Percentiles rank a stretch among this genome's conserved stretches.
Conservation (phyloP, 1,140 invertebrate species). For the Sitophilus oryzae region DNA sequence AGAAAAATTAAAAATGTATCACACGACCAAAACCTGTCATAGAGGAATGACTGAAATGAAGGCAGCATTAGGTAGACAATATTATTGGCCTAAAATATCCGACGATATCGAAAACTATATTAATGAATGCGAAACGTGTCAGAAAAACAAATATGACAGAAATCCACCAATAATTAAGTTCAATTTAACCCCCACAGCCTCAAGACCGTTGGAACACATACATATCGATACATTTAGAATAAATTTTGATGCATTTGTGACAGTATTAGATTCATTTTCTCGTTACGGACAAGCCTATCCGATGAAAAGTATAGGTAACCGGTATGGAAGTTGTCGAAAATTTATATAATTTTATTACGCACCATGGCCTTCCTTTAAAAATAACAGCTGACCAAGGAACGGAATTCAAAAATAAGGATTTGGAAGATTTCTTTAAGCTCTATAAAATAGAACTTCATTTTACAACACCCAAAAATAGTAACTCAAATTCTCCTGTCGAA, state of each 20-base stretch:
- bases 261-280: not conserved
- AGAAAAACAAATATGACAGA: too few species aligned
- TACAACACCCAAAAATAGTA: too few species aligned
- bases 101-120: conserved; percentile 6
- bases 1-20: too few species aligned
- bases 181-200: not conserved
- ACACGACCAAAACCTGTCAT: too few species aligned
- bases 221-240: too few species aligned
- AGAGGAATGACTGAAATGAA: conserved; percentile 28
- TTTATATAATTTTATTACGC: conserved; percentile 20
- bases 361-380: conserved; percentile 26
- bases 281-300: conserved; percentile 3
- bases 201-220: too few species aligned
- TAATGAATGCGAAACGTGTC: not conserved
- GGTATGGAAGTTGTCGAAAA: conserved; percentile 12
- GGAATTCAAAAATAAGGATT: too few species aligned
- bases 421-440: too few species aligned
- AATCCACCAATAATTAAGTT: not conserved
- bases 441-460: conserved; percentile 15
- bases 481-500: conserved; percentile 25
- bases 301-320: not conserved
- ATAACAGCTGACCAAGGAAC: conserved; percentile 18
- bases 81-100: conserved; percentile 24
- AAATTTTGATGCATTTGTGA: not conserved
- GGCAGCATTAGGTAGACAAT: conserved; percentile 12